phyloP scores from a whole-genome alignment of 2,797 vertebrate genomes.

The Potorous gilbertii region DNA sequence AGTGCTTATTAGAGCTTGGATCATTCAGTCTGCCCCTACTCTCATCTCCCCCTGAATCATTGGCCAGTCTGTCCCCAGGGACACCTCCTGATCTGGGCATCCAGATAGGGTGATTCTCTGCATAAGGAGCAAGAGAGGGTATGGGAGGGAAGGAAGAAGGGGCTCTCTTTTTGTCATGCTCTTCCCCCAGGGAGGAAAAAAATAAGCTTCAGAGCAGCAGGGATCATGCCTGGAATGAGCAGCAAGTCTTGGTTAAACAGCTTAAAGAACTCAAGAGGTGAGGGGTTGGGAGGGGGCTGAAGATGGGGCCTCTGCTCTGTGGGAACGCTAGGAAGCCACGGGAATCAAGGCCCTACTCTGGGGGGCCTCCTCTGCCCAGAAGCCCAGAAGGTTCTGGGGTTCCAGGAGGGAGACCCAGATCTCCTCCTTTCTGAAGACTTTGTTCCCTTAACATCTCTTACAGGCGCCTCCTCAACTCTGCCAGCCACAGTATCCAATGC shows the following conservation, averaged over 20 bases:
- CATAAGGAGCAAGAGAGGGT: not conserved
- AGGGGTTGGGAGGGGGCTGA: not conserved
- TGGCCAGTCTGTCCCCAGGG: not conserved
- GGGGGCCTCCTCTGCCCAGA: not conserved
- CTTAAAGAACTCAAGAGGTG: constrained; percentile 60
- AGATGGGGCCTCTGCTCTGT: fast-evolving
- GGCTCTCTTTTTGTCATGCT: not conserved
- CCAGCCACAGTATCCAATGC: not conserved
- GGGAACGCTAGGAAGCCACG: not conserved
- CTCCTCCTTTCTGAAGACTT: not conserved
- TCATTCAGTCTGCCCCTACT: not conserved
- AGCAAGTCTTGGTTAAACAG: constrained; percentile 61
- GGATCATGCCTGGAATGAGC: constrained; percentile 63
- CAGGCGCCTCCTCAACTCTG: constrained; percentile 57
- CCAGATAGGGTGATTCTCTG: not conserved
- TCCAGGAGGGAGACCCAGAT: not conserved
- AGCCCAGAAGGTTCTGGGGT: not conserved
- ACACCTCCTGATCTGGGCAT: not conserved
- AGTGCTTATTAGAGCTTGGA: not conserved
- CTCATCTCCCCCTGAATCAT: not conserved
- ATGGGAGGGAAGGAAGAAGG: not conserved
- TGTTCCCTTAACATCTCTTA: not conserved
- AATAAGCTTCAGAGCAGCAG: constrained; percentile 60
- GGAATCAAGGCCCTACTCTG: not conserved
- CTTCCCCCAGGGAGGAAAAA: constrained; percentile 72